Conservation (phyloP, 2,888 invertebrate genomes). For the Yponomeuta malinellus region DNA sequence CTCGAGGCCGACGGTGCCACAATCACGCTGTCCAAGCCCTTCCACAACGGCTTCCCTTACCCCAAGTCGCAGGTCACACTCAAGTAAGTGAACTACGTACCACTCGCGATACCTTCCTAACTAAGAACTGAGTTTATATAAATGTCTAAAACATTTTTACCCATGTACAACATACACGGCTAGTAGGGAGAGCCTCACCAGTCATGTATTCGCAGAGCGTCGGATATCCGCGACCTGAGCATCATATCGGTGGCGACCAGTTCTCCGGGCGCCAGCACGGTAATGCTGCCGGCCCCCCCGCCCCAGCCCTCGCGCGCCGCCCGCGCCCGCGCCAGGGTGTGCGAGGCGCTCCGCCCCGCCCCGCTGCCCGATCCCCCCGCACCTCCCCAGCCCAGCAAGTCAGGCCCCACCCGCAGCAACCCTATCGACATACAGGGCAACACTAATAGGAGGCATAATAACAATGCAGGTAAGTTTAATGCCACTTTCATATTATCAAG, state of each 20-base stretch:
- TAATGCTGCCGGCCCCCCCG: constrained; percentile 4
- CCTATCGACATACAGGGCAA: constrained; percentile 56
- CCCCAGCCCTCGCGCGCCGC: constrained; percentile 60
- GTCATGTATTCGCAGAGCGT: constrained; percentile 67
- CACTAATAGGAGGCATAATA: constrained; percentile 31
- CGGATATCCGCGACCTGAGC: constrained; percentile 84
- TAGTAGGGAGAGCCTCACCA: too few species aligned
- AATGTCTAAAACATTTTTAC: too few species aligned
- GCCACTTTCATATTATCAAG: too few species aligned
- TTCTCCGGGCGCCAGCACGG: constrained; percentile 26
- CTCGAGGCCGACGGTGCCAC: constrained; percentile 81
- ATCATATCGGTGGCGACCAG: constrained; percentile 80
- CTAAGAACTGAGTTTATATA: background rate
- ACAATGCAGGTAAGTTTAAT: constrained; percentile 29
- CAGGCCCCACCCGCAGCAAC: constrained; percentile 44
- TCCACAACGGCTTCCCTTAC: constrained; percentile 84
- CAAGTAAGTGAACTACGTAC: constrained; percentile 44
- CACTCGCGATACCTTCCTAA: background rate
- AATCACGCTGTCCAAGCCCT: constrained; percentile 86
- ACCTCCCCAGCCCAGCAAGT: constrained; percentile 11
- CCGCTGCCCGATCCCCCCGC: constrained; percentile 28
- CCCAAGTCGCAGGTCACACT: constrained; percentile 68
- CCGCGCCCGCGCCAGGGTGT: constrained; percentile 54
- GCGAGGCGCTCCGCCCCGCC: constrained; percentile 57
- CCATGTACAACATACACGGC: too few species aligned